A percentile compares a stretch with the other conserved stretches of the same genome.
Evolutionary conservation across 2,797 vertebrate species (phyloP).

Genomic region (Chaenodraco wilsoni): DNA sequence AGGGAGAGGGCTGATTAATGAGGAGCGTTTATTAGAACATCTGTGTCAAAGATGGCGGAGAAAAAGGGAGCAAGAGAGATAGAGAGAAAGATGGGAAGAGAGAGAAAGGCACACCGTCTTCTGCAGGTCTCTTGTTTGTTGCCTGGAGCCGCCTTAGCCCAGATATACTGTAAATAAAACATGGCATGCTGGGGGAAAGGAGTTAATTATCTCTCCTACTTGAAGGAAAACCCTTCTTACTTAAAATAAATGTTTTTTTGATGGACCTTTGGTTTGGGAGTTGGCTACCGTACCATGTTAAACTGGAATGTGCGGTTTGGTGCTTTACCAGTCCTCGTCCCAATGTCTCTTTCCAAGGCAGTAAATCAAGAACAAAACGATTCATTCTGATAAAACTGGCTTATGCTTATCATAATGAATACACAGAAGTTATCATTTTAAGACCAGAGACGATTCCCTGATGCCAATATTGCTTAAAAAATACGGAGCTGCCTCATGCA

Average conservation of each 20-base stretch:
- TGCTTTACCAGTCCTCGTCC: constrained; percentile 16
- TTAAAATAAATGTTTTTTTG: constrained; percentile 29
- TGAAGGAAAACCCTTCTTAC: constrained; percentile 33
- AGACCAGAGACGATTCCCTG: constrained; percentile 5
- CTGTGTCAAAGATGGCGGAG: constrained; percentile 86
- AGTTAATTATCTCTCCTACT: constrained; percentile 64
- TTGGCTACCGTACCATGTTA: constrained; percentile 30
- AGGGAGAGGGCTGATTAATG: constrained; percentile 87
- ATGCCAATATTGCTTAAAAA: constrained; percentile 19
- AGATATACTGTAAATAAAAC: constrained; percentile 81
- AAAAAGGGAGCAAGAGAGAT: constrained; percentile 54
- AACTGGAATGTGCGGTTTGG: constrained; percentile 35
- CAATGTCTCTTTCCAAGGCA: constrained; percentile 7
- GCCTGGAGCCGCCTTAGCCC: constrained; percentile 71
- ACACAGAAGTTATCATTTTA: constrained; percentile 9
- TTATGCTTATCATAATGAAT: constrained; percentile 1
- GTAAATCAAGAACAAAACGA: constrained; percentile 24
- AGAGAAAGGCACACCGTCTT: constrained; percentile 49
- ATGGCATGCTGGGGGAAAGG: constrained; percentile 72
- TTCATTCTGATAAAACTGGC: constrained; percentile 1
- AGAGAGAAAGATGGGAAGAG: constrained; percentile 27
- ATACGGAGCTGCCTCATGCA: constrained; percentile 41
- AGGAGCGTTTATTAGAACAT: constrained; percentile 87
- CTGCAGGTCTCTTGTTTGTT: constrained; percentile 71
- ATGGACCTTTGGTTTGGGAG: constrained; percentile 18